Percentiles rank a stretch among this genome's conserved stretches.
Evolutionary conservation across 2,888 invertebrate species (phyloP).

Genomic region (Melieria crassipennis): DNA sequence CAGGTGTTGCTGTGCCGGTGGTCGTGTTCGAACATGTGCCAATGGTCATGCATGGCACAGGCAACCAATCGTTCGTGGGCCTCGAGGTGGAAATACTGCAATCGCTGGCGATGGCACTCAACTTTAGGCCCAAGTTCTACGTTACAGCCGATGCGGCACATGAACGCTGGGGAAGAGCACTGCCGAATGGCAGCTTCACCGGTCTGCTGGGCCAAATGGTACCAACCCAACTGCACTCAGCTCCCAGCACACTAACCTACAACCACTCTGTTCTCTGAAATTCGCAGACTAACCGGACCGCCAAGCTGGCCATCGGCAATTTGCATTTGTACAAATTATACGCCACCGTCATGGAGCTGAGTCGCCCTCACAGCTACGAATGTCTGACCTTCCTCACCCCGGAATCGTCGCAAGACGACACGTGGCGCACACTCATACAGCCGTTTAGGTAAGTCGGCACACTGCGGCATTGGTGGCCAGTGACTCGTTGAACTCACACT

Average conservation of each 20-base stretch:
- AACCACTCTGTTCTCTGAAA: constrained; percentile 27
- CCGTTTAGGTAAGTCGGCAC: constrained; percentile 70
- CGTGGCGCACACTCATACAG: constrained; percentile 83
- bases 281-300: constrained; percentile 68
- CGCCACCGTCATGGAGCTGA: constrained; percentile 76
- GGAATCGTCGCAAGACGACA: constrained; percentile 81
- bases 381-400: constrained; percentile 87
- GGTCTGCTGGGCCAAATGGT: constrained; percentile 80
- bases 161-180: constrained; percentile 76
- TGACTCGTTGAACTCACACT: too few relatives aligned
- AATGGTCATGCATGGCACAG: constrained; percentile 52
- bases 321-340: constrained; percentile 79
- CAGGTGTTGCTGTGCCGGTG: constrained; percentile 54
- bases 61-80: constrained; percentile 48
- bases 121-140: constrained; percentile 76
- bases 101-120: constrained; percentile 75
- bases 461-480: too few relatives aligned
- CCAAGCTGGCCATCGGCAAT: constrained; percentile 81
- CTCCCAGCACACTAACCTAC: neutral
- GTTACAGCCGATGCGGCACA: constrained; percentile 71
- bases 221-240: neutral
- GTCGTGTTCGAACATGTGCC: constrained; percentile 58
- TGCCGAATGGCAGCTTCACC: constrained; percentile 73
- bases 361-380: constrained; percentile 81
- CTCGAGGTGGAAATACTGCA: constrained; percentile 64